A percentile compares a stretch with the other conserved stretches of the same genome.
Evolutionary conservation across 2,113 vertebrate species (phyloP).

Genomic region (Aix galericulata): DNA sequence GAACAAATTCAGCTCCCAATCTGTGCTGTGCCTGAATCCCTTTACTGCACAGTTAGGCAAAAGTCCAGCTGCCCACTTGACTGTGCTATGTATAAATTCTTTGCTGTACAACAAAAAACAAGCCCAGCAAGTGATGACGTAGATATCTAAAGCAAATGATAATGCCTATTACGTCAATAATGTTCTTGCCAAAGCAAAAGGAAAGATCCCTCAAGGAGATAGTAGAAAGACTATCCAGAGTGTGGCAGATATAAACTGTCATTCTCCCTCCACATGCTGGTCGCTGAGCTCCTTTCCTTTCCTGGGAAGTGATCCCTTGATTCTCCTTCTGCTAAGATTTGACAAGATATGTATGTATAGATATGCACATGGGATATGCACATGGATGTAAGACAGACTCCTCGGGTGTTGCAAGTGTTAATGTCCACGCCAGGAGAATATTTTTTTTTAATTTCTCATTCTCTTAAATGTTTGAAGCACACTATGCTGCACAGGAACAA

Average conservation of each 20-base stretch:
- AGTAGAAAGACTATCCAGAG: not conserved
- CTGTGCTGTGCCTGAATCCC: not conserved
- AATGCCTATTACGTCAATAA: not conserved
- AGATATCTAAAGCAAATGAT: not conserved
- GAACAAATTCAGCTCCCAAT: not conserved
- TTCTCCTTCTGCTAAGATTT: slow-evolving; percentile 16
- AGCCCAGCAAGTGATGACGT: not conserved
- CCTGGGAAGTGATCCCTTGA: slow-evolving; percentile 46
- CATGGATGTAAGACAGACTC: not conserved
- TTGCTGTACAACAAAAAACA: not conserved
- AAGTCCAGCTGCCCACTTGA: slow-evolving; percentile 29
- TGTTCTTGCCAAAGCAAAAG: not conserved
- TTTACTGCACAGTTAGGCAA: not conserved
- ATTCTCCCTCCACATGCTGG: not conserved
- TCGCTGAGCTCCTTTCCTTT: slow-evolving; percentile 5
- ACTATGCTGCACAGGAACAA: not conserved
- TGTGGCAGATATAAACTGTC: not conserved
- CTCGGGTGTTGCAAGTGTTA: not conserved
- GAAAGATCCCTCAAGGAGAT: not conserved
- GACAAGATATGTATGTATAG: not conserved
- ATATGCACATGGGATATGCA: slow-evolving; percentile 22
- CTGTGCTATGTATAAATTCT: slow-evolving; percentile 3
- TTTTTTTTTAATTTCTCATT: not conserved
- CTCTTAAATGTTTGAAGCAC: not conserved
- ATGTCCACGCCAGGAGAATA: not conserved